Conservation (phyloP, 2,113 vertebrate genomes). For the Hucho hucho region DNA sequence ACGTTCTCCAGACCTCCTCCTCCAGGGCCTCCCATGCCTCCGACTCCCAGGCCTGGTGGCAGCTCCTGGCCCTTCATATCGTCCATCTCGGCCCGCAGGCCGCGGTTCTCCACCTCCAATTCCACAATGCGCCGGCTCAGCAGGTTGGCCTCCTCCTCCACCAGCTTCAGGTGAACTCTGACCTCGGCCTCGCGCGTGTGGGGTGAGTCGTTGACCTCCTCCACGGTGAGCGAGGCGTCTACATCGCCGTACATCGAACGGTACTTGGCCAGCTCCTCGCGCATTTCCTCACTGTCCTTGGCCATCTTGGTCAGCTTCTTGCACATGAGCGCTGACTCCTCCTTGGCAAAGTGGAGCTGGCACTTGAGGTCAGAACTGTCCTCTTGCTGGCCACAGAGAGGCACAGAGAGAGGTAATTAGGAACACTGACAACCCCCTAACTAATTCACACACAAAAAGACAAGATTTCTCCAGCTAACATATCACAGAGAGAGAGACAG, state of each 20-base stretch:
- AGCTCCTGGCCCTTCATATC: slow-evolving; percentile 88
- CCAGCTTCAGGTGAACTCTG: slow-evolving; percentile 92
- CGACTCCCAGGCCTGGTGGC: slow-evolving; percentile 59
- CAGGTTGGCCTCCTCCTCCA: slow-evolving; percentile 97
- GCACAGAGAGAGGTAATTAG: background rate
- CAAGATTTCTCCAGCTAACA: too few species aligned
- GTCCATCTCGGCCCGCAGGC: slow-evolving; percentile 93
- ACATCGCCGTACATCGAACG: slow-evolving; percentile 89
- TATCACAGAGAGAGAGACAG: too few species aligned
- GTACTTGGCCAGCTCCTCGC: slow-evolving; percentile 92
- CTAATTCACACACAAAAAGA: background rate
- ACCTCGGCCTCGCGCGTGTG: slow-evolving; percentile 93
- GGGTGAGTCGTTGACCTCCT: slow-evolving; percentile 90
- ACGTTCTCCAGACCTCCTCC: slow-evolving; percentile 79
- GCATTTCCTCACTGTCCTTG: slow-evolving; percentile 95
- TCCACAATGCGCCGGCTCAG: slow-evolving; percentile 94
- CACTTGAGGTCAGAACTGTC: slow-evolving; percentile 95
- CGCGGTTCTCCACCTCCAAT: slow-evolving; percentile 96
- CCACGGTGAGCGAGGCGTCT: slow-evolving; percentile 85
- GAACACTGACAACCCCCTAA: background rate
- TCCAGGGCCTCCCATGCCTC: slow-evolving; percentile 40
- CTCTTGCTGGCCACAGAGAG: slow-evolving; percentile 73
- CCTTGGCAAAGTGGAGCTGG: slow-evolving; percentile 97
- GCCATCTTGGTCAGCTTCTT: slow-evolving; percentile 96
- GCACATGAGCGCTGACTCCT: slow-evolving; percentile 96